These are phyloP conservation scores for Macrotrachela quadricornifera DNA, from an alignment of 1,140 invertebrate genomes.

Conservation along the genomic window DNA sequence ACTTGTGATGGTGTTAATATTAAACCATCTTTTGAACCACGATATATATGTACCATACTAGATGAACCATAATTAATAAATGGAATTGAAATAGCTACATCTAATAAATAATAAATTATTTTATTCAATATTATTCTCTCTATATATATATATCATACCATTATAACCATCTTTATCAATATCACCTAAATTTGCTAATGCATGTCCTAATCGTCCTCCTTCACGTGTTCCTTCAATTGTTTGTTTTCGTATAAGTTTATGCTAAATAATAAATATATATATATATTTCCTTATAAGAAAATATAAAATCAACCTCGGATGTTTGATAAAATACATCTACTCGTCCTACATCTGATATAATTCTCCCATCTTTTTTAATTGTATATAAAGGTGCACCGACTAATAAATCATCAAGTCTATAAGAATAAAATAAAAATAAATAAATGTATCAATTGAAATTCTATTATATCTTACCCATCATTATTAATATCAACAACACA, in stretches of 20 bases:
- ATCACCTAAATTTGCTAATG: conserved; percentile 64
- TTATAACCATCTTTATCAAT: conserved; percentile 64
- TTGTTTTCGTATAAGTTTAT: background rate
- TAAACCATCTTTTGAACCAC: conserved; percentile 43
- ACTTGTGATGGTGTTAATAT: conserved; percentile 20
- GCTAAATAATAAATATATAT: background rate
- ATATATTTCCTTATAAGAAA: too few relatives aligned
- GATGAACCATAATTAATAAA: conserved; percentile 52
- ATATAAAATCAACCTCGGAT: background rate
- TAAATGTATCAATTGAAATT: too few relatives aligned
- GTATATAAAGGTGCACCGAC: conserved; percentile 83
- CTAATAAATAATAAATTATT: too few relatives aligned
- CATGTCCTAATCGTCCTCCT: conserved; percentile 64
- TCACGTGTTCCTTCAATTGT: conserved; percentile 36
- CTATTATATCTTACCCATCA: conserved; percentile 35
- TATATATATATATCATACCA: conserved; percentile 20
- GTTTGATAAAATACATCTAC: conserved; percentile 49
- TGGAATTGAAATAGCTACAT: conserved; percentile 83
- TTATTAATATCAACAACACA: conserved; percentile 45
- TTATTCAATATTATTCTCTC: conserved; percentile 14
- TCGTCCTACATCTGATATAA: conserved; percentile 50
- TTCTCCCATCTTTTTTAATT: conserved; percentile 34
- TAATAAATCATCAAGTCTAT: conserved; percentile 58
- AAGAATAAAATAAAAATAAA: conserved; percentile 3
- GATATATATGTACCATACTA: conserved; percentile 67